These are phyloP conservation scores for Metalampra italica DNA, from an alignment of 2,888 invertebrate species.

Conservation along the genomic window DNA sequence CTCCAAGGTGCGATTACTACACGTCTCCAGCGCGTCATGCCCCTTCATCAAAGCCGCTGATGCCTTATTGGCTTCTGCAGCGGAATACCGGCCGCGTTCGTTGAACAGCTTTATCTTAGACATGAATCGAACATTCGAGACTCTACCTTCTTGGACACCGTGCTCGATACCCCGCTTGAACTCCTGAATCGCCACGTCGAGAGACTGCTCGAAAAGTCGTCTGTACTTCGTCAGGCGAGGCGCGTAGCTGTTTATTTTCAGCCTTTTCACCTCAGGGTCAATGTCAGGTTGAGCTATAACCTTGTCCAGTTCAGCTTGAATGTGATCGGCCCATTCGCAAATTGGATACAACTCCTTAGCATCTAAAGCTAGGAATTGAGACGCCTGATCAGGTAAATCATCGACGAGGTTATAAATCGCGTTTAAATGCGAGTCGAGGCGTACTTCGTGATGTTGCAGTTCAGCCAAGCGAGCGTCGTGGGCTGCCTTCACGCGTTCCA, in stretches of 20 bases:
- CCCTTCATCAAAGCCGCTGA: conserved; percentile 34
- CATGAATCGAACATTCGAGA: conserved; percentile 53
- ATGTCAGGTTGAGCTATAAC: conserved; percentile 26
- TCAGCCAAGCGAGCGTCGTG: conserved; percentile 43
- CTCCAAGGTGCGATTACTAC: conserved; percentile 31
- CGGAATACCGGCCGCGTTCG: conserved; percentile 52
- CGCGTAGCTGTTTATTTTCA: conserved; percentile 57
- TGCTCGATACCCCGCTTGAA: conserved; percentile 38
- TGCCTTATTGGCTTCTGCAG: conserved; percentile 43
- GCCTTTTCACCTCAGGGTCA: conserved; percentile 37
- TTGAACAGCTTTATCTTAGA: conserved; percentile 42
- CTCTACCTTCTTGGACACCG: conserved; percentile 52
- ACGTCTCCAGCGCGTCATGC: conserved; percentile 49
- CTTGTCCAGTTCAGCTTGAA: conserved; percentile 36
- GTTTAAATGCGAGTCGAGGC: conserved; percentile 48
- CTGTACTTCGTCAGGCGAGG: conserved; percentile 45
- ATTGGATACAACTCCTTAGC: conserved; percentile 49
- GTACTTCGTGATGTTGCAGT: conserved; percentile 43
- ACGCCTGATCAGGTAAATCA: conserved; percentile 35
- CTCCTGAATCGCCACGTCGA: conserved; percentile 31
- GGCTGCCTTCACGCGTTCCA: conserved; percentile 48
- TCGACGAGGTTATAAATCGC: conserved; percentile 45
- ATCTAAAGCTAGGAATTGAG: conserved; percentile 38
- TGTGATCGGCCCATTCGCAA: conserved; percentile 34
- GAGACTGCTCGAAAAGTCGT: conserved; percentile 44